Base-by-base conservation (phyloP, 2,888 invertebrate genomes). In the Hydraecia micacea region DNA sequence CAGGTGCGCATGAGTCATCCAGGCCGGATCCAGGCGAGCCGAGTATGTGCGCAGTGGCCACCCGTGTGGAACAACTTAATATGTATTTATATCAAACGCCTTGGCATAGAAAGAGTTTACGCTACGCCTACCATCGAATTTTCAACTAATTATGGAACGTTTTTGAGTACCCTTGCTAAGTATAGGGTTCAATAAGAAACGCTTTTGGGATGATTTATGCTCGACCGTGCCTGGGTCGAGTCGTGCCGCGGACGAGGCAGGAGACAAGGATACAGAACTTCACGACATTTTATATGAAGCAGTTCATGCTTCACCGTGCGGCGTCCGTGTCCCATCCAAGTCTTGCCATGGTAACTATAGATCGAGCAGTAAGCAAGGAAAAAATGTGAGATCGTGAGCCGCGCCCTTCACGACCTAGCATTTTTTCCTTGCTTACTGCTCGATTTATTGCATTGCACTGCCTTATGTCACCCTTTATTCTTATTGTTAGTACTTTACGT, bases 1-100 rank as follows among this genome's bases (percentile, higher is more conserved):
- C 90, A 89, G 89, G 89, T 89, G 89, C 67, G 63, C 46, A 73
- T 89, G 90, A 90, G 46, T 90, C 90, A 89, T 83, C 85, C 90
- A 80, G 87, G 76, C 87, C 90, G 90, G 89, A 88, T 89, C 90
- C 88, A 78, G 89, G 79, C 90, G 65, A 73, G 87, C 67, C 67
- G 65, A 79, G 80, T 77, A 63, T 77, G 83, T 79, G 77, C 75
- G 77, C 83, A 62, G 84, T 87, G 84, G 25, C 60, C 88, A 88
- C 58, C 91, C 72, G 76, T 82, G 87, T 83, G 89, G 86, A 91
- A 91, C 90, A 79, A 81, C 86, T 90, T 89, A 84, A 86, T 86
- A 89, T 89, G 88, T 91, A 87, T 86, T 79, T 90, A 84, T 79
- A 83, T 80, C 85, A 86, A 80, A 75, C 80, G 71, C 88, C 90